phyloP scores from a whole-genome alignment of 2,888 invertebrate species.

The Drosophila demipolita region DNA sequence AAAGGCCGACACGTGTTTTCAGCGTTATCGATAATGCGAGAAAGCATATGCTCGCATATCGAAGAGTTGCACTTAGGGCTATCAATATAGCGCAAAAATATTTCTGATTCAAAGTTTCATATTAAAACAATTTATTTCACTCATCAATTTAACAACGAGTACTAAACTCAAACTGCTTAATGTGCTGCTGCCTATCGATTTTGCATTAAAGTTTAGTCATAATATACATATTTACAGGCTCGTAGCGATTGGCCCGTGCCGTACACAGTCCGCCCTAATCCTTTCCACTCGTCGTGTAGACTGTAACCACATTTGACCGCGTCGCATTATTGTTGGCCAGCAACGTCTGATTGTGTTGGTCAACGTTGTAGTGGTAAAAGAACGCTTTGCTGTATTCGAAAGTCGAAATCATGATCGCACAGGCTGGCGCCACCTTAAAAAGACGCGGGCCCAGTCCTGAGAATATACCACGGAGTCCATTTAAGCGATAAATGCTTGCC shows the following conservation, averaged over 20 bases:
- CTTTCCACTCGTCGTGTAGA: slow-evolving; percentile 12
- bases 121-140: slow-evolving; percentile 64
- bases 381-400: slow-evolving; percentile 98
- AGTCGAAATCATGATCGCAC: slow-evolving; percentile 99
- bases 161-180: slow-evolving; percentile 18
- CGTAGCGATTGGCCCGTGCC: background rate
- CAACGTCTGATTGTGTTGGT: slow-evolving; percentile 81
- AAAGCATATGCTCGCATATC: slow-evolving; percentile 16
- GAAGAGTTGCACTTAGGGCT: background rate
- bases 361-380: slow-evolving; percentile 88
- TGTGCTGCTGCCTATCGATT: slow-evolving; percentile 18
- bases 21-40: slow-evolving; percentile 34
- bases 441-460: slow-evolving; percentile 95
- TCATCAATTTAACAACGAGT: slow-evolving; percentile 66
- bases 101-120: background rate
- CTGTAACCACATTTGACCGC: background rate
- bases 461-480: slow-evolving; percentile 91
- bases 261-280: slow-evolving; percentile 11
- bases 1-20: slow-evolving; percentile 45
- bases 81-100: slow-evolving; percentile 21
- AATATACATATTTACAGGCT: slow-evolving; percentile 60
- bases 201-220: slow-evolving; percentile 43
- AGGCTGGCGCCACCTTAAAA: slow-evolving; percentile 98
- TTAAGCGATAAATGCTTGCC: slow-evolving; percentile 88
- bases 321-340: slow-evolving; percentile 8